Evolutionary conservation across 2,888 invertebrate species (phyloP), one percentile per base, ranked within the genome.

Genomic region (Heliconius ismenius): DNA sequence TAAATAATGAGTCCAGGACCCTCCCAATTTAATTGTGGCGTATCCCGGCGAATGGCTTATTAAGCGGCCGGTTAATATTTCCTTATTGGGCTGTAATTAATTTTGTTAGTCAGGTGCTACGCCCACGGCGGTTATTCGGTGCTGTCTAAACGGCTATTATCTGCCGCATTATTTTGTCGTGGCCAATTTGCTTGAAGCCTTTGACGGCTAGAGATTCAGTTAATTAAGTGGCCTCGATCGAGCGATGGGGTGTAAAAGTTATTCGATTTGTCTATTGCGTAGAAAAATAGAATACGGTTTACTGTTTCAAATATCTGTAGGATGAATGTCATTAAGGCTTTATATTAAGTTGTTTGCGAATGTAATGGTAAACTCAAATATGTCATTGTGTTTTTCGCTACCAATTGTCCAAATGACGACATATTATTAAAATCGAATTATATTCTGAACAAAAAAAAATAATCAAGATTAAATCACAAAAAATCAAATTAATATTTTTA

Each of bases 21-120:
- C 93, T 92, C 90, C 89, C 89, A 92, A 92, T 94, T 94, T 93
- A 92, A 93, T 92, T 92, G 93, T 90, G 92, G 93, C 86, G 88
- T 90, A 92, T 92, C 92, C 90, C 87, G 87, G 88, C 90, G 89
- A 90, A 90, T 88, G 90, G 93, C 92, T 93, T 94, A 94, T 93
- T 93, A 93, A 91, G 89, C 90, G 92, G 88, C 90, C 92, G 91
- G 93, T 93, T 93, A 93, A 93, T 93, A 93, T 91, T 91, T 90
- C 91, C 90, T 91, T 91, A 93, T 93, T 91, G 92, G 90, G 86
- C 87, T 89, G 89, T 93, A 93, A 94, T 94, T 93, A 94, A 93
- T 93, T 92, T 91, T 84, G 92, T 92, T 91, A 92, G 90, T 89
- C 92, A 93, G 93, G 92, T 93, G 92, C 89, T 88, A 87, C 86